Base-by-base conservation (phyloP, 35 echinoderm and acorn worm genomes). In the Chiridota heheva region DNA sequence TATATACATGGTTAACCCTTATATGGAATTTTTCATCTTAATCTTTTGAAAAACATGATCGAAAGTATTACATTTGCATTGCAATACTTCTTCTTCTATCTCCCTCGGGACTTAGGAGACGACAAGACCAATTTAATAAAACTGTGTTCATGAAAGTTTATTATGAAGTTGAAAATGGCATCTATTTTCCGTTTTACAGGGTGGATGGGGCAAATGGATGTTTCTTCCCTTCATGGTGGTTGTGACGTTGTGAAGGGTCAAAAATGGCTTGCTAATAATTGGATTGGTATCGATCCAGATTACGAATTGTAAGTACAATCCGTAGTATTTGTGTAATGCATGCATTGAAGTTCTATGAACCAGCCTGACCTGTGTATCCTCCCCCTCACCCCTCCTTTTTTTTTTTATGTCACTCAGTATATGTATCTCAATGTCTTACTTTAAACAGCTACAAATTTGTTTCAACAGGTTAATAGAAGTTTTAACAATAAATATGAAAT, bases 181-280 rank as follows among this genome's bases (percentile, higher is more conserved):
- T 66, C 15, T 33, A 31, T 36, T 69, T 3, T 1, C 36, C 8
- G 0, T 53, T 22, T 47, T 16, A 12, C 42, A 93, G 90, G 85
- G 2, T 93, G 90, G 90, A 69, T 93, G 55, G 90, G 90, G 39
- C 78, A 93, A 36, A 46, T 69, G 1, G 46, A 82, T 34, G 69
- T 69, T 46, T 63, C 66, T 61, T 93, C 90, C 13, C 59, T 93
- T 7, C 90, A 93, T 58, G 90, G 90, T 20, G 90, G 90, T 4
- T 93, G 90, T 88, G 90, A 93, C 77, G 86, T 93, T 60, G 67
- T 59, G 18, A 67, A 77, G 8, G 90, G 90, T 31, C 79, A 81
- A 24, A 93, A 93, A 78, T 93, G 90, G 90, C 87, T 93, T 1
- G 90, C 85, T 27, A 93, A 93, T 82, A 87, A 93, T 48, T 93